These are phyloP conservation scores for Aythya baeri DNA, from an alignment of 2,113 vertebrate species.

Conservation along the genomic window DNA sequence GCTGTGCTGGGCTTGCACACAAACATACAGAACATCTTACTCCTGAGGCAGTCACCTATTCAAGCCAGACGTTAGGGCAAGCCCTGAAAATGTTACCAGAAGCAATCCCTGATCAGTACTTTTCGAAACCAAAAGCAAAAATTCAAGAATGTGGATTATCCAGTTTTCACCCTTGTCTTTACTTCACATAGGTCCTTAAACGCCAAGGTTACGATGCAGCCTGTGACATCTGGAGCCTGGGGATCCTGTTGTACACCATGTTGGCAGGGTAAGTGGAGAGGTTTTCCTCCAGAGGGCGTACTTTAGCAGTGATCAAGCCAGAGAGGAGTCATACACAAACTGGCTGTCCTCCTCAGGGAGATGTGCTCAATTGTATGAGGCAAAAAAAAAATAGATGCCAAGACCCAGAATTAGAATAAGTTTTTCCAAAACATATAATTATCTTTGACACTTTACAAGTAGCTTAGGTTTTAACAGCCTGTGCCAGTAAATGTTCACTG, in stretches of 20 bases:
- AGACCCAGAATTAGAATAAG: neutral
- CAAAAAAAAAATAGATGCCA: neutral
- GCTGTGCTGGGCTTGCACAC: neutral
- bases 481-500: neutral
- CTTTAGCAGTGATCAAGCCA: neutral
- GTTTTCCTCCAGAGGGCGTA: neutral
- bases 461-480: neutral
- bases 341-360: neutral
- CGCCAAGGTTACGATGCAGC: constrained; percentile 95
- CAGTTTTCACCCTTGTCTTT: neutral
- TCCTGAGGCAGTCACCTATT: neutral
- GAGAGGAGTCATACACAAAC: neutral
- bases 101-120: neutral
- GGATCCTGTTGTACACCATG: constrained; percentile 95
- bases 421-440: neutral
- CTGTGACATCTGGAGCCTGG: constrained; percentile 95
- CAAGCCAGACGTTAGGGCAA: neutral
- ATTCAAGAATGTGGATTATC: neutral
- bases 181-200: constrained; percentile 84
- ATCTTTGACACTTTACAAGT: neutral
- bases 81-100: neutral
- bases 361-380: neutral
- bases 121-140: neutral
- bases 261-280: constrained; percentile 84
- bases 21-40: neutral